Base-by-base conservation (phyloP, 1,140 invertebrate genomes). In the Vollenhovia emeryi region DNA sequence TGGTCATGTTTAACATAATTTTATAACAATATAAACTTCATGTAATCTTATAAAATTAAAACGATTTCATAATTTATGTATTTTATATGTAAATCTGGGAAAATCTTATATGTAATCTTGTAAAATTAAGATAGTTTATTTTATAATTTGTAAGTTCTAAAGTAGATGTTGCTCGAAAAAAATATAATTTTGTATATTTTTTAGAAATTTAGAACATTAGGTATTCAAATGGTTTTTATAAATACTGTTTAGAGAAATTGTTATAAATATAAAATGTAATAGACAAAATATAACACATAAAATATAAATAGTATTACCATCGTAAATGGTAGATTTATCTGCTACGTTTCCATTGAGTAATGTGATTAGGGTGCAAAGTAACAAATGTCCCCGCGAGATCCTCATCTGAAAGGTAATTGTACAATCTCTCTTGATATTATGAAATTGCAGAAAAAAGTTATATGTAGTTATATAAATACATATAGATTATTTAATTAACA, bases 231-330 rank as follows among this genome's bases (percentile, higher is more conserved):
- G 0, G 45, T 43, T 45, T 45, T 8, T n/a, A 62, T 75, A 59
- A 40, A n/a, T 40, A 76, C 27, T 13, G n/a, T 33, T 21, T 62
- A 75, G 3, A 59, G 27, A 45, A 68, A 62, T 43, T 6, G 13
- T 68, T 79, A 40, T 21, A 27, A 40, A n/a, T n/a, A n/a, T n/a
- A n/a, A n/a, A n/a, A n/a, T n/a, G n/a, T n/a, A n/a, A n/a, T n/a
- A n/a, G n/a, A n/a, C n/a, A n/a, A n/a, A n/a, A n/a, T n/a, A n/a
- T n/a, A n/a, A n/a, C n/a, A n/a, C n/a, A n/a, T n/a, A n/a, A n/a
- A 30, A n/a, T 48, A 24, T 1, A 24, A 18, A 18, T 40, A 40
- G 5, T 52, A 71, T 82, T 82, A 82, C 78, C 78, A 71, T 73
- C n/a, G 5, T 82, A 3, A 30, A n/a, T 15, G 1, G 24, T 3